Percentiles rank a stretch among this genome's conserved stretches.
Conservation (phyloP, 30 jellyfish, hydroid and myxozoan species). For the Nemopilema nomurai region DNA sequence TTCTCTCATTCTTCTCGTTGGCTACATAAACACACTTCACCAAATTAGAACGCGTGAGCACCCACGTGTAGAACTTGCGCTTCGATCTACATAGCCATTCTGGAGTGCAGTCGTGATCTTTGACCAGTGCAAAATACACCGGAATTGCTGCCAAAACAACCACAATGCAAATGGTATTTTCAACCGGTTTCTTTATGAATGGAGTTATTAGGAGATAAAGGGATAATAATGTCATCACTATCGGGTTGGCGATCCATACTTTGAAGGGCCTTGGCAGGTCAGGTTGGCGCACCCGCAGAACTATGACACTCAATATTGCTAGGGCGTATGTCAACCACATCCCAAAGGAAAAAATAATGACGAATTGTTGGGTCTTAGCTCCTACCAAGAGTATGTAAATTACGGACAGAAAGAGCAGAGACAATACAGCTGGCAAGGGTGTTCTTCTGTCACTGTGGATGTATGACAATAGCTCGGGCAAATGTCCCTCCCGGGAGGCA, state of each 20-base stretch:
- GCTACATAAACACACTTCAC: constrained; percentile 21
- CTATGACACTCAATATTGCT: constrained; percentile 21
- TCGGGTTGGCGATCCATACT: constrained; percentile 42
- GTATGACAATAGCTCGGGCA: constrained; percentile 24
- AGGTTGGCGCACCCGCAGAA: constrained; percentile 11
- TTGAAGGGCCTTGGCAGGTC: constrained; percentile 28
- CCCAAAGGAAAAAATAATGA: constrained; percentile 13
- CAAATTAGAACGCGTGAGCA: constrained; percentile 1
- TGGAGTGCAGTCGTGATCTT: constrained; percentile 8
- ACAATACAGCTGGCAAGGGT: constrained; percentile 23
- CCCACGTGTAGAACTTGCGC: background rate
- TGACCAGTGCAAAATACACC: background rate
- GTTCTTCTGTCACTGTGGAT: constrained; percentile 12
- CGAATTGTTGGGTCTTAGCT: background rate
- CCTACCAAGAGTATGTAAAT: constrained; percentile 8
- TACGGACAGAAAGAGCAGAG: background rate
- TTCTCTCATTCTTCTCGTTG: background rate
- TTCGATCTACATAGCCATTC: background rate
- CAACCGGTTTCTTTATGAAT: background rate
- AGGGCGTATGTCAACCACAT: constrained; percentile 16
- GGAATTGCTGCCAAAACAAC: constrained; percentile 23
- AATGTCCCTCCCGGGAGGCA: constrained; percentile 48
- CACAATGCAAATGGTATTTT: constrained; percentile 4
- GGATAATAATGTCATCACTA: constrained; percentile 5
- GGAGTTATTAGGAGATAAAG: constrained; percentile 13